Base-by-base conservation (phyloP, 1,140 invertebrate genomes). In the Lordiphosa collinella region DNA sequence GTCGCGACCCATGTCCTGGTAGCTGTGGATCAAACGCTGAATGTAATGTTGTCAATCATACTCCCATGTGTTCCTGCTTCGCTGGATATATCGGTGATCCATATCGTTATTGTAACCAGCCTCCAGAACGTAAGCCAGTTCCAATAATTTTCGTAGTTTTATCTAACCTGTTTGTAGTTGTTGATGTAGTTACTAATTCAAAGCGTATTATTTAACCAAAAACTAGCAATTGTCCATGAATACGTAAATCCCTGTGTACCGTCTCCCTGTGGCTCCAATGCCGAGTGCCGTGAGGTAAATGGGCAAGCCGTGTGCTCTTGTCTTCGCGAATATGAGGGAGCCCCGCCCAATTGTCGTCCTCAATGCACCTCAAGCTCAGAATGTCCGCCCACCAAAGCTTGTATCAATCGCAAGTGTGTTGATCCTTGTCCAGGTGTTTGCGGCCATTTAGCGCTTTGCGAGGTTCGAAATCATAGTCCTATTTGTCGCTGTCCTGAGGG, bases 361-460 rank as follows among this genome's bases (percentile, higher is more conserved):
- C 93, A 95, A 87, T 96, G 95, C 65, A 88, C 91, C 34, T 76
- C 89, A 2, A 96, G 95, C 84, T 92, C 94, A 13, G 95, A 97
- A 67, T 96, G 95, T 70, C 90, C 92, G 50, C 89, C 91, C n/a
- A 92, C 91, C 43, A 92, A 90, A 75, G 93, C 94, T 3, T 96
- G 95, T 72, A 90, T 94, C 32, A 94, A 94, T 80, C 94, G 94
- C 71, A 96, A 96, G 90, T 96, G 95, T 73, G 89, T 92, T 34
- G 92, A 96, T 90, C 95, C 95, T 8, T 96, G 95, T 59, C 91
- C 92, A 14, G 94, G 93, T 57, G 92, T 93, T 1, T 96, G 95
- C 88, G 95, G 95, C 4, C 88, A 93, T 37, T 94, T 93, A 87
- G 93, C 95, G 0, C 91, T 93, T 48, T 96, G 95, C 80, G 91